Evolutionary conservation across 2,888 invertebrate species (phyloP).

Genomic region (Tubulanus polymorphus): DNA sequence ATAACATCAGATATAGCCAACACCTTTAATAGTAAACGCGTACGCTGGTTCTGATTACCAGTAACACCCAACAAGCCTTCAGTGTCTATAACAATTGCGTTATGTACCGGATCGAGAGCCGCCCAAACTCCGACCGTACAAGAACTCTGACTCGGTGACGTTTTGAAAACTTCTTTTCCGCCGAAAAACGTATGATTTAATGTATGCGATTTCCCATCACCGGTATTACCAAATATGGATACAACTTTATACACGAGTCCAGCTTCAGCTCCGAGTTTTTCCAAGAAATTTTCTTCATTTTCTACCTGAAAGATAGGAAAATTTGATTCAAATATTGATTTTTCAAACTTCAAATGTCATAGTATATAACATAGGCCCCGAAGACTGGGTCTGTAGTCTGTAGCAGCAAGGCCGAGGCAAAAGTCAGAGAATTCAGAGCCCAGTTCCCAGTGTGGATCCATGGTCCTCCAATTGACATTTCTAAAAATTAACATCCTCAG

Average conservation of each 20-base stretch:
- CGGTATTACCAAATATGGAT: conserved; percentile 79
- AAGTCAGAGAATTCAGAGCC: no score
- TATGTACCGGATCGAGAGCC: conserved; percentile 64
- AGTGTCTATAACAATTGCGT: conserved; percentile 71
- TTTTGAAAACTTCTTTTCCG: conserved; percentile 64
- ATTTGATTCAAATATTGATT: not conserved
- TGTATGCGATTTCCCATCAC: conserved; percentile 77
- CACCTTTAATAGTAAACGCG: conserved; percentile 70
- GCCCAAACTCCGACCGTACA: conserved; percentile 78
- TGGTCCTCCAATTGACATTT: no score
- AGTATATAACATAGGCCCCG: not conserved
- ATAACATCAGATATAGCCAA: conserved; percentile 78
- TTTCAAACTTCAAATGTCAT: not conserved
- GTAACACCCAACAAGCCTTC: conserved; percentile 70
- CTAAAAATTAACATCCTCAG: no score
- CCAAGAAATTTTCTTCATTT: conserved; percentile 44
- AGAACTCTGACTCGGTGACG: conserved; percentile 65
- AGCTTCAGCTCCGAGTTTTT: conserved; percentile 44
- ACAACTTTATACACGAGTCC: conserved; percentile 65
- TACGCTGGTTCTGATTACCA: conserved; percentile 62
- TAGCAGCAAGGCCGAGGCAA: no score
- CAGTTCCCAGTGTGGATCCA: no score
- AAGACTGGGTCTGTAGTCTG: no score
- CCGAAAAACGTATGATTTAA: conserved; percentile 70
- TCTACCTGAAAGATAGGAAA: conserved; percentile 34